Evolutionary conservation across 1,140 invertebrate species (phyloP), one percentile per base, ranked within the genome.

Genomic region (Potamilus streckersoni): DNA sequence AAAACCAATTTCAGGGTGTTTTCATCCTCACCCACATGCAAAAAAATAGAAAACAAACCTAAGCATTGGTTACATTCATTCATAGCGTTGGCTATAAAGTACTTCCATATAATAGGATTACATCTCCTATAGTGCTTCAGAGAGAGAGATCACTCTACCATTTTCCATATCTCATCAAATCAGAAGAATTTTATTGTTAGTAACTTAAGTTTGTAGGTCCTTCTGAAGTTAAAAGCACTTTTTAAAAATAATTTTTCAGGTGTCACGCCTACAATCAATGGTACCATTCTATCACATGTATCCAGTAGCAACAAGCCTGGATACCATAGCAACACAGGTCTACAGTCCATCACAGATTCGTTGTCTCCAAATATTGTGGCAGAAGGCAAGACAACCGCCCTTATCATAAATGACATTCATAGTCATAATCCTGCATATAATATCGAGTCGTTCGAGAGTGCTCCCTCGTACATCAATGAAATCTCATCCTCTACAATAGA

Each of bases 221-320:
- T 49, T 49, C 38, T 49, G 38, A 49, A 11, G 38, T 8, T 8
- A 49, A 49, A 49, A 49, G 0, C 38, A 49, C 38, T 49, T 49
- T 49, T 49, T 6, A 2, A 3, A 31, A 76, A 59, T 72, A 66
- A 64, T 66, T 59, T 70, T 79, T 83, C 83, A 79, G 92, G 91
- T 81, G 90, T 92, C 59, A 93, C 92, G 80, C 92, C 92, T 55
- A 92, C 92, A 72, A 86, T 92, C 19, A 92, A 77, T 60, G 73
- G 70, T 17, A 70, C 75, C 63, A 14, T 77, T 16, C 63, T 77
- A 19, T 66, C 75, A 20, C 75, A 77, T 19, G 57, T 65, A 6
- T 59, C 69, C 31, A n/a, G 23, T 31, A 67, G 58, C 64, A 66
- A 49, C 57, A 17, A 71, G 15, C 31, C 70, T 49, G 75, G 70